Percentiles rank a stretch among this genome's conserved stretches.
phyloP scores from a whole-genome alignment of 2,797 vertebrate genomes.

The Eulemur rubriventer region DNA sequence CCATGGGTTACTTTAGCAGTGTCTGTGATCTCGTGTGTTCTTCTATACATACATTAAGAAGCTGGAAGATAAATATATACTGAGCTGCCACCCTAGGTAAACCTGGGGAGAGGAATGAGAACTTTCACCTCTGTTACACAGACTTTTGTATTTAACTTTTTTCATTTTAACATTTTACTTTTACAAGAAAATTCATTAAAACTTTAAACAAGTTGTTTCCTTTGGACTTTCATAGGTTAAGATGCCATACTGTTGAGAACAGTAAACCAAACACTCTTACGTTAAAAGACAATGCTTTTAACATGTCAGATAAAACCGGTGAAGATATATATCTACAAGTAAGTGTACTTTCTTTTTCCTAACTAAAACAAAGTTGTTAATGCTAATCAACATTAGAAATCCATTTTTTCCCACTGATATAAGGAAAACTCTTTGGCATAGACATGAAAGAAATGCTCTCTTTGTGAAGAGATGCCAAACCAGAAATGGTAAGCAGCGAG shows the following conservation, averaged over 20 bases:
- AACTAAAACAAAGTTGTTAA: not conserved
- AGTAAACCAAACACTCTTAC: slow-evolving; percentile 86
- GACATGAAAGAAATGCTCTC: not conserved
- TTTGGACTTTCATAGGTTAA: slow-evolving; percentile 88
- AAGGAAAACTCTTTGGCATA: not conserved
- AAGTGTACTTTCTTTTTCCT: slow-evolving; percentile 54
- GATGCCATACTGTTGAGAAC: slow-evolving; percentile 93
- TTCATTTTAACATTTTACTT: slow-evolving; percentile 25
- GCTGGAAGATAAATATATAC: not conserved
- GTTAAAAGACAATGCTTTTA: slow-evolving; percentile 84
- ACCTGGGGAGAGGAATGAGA: not conserved
- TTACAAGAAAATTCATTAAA: not conserved
- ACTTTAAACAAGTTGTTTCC: slow-evolving; percentile 36
- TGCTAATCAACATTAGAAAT: not conserved
- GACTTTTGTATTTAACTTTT: not conserved
- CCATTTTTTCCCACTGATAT: not conserved
- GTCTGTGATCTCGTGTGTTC: not conserved
- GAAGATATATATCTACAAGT: slow-evolving; percentile 91
- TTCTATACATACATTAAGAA: not conserved
- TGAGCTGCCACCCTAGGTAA: not conserved
- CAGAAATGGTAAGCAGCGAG: not conserved
- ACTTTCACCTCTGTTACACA: not conserved
- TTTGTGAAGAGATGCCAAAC: slow-evolving; percentile 21
- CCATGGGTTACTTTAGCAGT: not conserved
- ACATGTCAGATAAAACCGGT: slow-evolving; percentile 83